Base-by-base conservation (phyloP, 2,113 vertebrate species). In the Halcyon malimbica region DNA sequence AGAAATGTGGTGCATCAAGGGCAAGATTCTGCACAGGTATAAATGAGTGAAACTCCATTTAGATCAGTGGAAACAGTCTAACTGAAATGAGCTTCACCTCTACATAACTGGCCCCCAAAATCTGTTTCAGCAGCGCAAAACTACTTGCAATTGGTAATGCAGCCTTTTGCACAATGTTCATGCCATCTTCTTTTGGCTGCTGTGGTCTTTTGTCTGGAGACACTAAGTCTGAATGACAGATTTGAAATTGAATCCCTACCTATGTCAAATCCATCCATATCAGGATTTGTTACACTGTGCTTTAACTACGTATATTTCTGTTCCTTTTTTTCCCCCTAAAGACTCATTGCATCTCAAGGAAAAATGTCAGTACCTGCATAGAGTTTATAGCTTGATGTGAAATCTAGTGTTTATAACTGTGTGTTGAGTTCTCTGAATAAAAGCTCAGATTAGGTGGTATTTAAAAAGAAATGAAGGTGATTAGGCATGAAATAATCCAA, bases 271-370 rank as follows among this genome's bases (percentile, higher is more conserved):
- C 16, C 41, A 71, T 39, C 5, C 14, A n/a, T 46, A 87, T 42
- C 4, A 69, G 37, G 9, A 35, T 42, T 87, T n/a, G 8, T 25
- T 51, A 46, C 5, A 51, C 4, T 54, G 26, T 8, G 15, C 9
- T 83, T 5, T 70, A 70, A 70, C 28, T 9, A 10, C 48, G 6
- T 23, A 37, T 10, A 37, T 74, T 81, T 79, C 9, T 63, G 7
- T 71, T n/a, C 13, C 7, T 20, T 56, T 41, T 51, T 44, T 37
- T 15, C 7, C 1, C 1, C 14, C 5, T 0, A 28, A 6, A 48
- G 10, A 16, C 11, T 42, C 5, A 17, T 3, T 69, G 26, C 4
- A 75, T 16, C 13, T 53, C 41, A 70, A 62, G 50, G 25, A 26
- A 85, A 73, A 68, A 31, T 31, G 3, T 13, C 11, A 20, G 2